Evolutionary conservation across 2,113 vertebrate genomes (phyloP), one percentile per base, ranked within the genome.

Genomic region (Dasyprocta punctata): DNA sequence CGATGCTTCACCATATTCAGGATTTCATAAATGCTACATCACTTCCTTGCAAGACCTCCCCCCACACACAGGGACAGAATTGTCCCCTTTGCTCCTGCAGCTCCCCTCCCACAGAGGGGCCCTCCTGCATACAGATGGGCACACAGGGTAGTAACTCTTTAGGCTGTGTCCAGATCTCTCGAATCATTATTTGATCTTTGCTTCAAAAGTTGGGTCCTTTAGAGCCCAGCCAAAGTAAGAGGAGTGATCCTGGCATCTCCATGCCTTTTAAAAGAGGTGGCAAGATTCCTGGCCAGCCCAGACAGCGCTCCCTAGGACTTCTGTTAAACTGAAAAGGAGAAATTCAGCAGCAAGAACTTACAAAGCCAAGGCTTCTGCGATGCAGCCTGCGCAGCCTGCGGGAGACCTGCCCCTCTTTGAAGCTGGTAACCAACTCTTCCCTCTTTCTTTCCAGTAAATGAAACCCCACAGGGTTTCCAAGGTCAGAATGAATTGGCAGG

Each of bases 351-450:
- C 81, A 33, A 71, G 93, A 93, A 98, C 98, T 98, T 98, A 97
- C 98, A 98, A 97, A 98, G 97, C 90, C 60, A 61, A 81, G 94
- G 98, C 92, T 98, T 98, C 97, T 97, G 96, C 89, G 81, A 92
- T 77, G 73, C 90, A 63, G n/a, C 81, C 47, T 85, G 96, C 87
- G 73, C 90, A 63, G n/a, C 81, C 47, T 85, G 96, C 87, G 0
- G 89, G 98, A 98, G 93, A 94, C 82, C 96, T 98, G 98, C 96
- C 97, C 97, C 24, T 94, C 96, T 98, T 97, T 98, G 97, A 98
- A 98, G 98, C 96, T 86, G 52, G 56, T 69, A 95, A 95, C 96
- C 92, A 97, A 96, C 96, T 98, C 95, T 96, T 95, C 95, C 90
- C 93, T 96, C 98, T 95, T 89, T 91, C 97, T 96, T 84, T 90